Conservation (phyloP, 2,797 vertebrate genomes). For the Erithacus rubecula region DNA sequence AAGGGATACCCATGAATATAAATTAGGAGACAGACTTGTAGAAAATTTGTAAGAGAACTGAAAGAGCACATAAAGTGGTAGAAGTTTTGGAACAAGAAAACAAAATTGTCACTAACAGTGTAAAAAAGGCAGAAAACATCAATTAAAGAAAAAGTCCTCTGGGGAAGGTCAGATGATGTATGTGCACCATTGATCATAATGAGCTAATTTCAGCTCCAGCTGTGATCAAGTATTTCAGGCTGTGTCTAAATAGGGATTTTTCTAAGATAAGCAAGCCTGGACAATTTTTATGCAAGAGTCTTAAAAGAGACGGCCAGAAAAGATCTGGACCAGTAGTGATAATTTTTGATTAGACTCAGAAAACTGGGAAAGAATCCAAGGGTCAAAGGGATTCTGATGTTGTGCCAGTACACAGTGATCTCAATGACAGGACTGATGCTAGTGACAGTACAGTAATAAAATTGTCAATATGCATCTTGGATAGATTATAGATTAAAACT, state of each 20-base stretch:
- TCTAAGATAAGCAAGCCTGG: constrained; percentile 6
- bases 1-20: neutral
- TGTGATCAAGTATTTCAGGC: constrained; percentile 24
- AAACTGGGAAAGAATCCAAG: constrained; percentile 23
- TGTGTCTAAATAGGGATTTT: neutral
- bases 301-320: neutral
- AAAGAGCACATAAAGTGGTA: neutral
- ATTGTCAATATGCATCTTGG: neutral
- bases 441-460: neutral
- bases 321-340: neutral
- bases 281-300: neutral
- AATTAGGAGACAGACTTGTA: neutral
- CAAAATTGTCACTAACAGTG: neutral
- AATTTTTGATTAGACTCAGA: constrained; percentile 25
- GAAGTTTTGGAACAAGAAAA: neutral
- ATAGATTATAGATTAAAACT: constrained; percentile 6
- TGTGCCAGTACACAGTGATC: neutral
- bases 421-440: neutral
- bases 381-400: neutral
- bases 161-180: neutral
- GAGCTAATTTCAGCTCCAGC: constrained; percentile 25
- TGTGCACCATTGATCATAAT: neutral
- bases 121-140: constrained; percentile 14
- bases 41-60: neutral
- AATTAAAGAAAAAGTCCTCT: neutral